These are phyloP conservation scores for Catocala nupta DNA, from an alignment of 2,888 invertebrate genomes.

Conservation along the genomic window DNA sequence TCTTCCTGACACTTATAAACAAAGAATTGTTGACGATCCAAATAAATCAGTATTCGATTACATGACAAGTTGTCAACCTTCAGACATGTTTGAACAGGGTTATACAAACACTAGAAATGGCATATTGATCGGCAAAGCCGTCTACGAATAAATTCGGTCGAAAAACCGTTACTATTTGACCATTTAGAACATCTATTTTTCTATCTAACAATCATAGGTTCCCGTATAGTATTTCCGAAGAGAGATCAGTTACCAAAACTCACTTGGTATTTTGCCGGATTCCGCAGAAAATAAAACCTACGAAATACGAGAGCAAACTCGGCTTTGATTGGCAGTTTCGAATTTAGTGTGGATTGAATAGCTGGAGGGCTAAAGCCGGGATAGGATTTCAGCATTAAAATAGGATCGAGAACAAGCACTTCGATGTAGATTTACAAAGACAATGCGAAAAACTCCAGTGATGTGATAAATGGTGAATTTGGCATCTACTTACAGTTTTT, in stretches of 20 bases:
- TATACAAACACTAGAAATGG: conserved; percentile 27
- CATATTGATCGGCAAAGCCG: conserved; percentile 30
- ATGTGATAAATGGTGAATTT: conserved; percentile 58
- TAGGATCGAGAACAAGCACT: conserved; percentile 20
- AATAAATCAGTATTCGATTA: conserved; percentile 26
- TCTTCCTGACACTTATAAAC: conserved; percentile 22
- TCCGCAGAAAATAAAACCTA: conserved; percentile 40
- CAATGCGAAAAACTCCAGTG: conserved; percentile 12
- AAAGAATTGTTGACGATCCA: conserved; percentile 17
- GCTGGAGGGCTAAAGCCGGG: conserved; percentile 17
- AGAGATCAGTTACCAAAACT: conserved; percentile 35
- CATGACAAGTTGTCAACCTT: conserved; percentile 22
- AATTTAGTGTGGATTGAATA: conserved; percentile 45
- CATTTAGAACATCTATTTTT: not conserved
- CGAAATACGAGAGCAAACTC: conserved; percentile 32
- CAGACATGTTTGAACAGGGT: conserved; percentile 35
- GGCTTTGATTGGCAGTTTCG: conserved; percentile 46
- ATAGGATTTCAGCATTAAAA: conserved; percentile 29
- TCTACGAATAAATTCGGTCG: conserved; percentile 3
- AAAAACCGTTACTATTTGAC: not conserved
- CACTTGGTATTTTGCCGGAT: conserved; percentile 22
- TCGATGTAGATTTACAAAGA: conserved; percentile 18
- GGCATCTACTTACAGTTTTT: conserved; percentile 52
- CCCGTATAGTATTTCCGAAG: conserved; percentile 29
- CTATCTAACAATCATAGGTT: conserved; percentile 15